phyloP scores from a whole-genome alignment of 2,888 invertebrate genomes.

The Agrochola litura region DNA sequence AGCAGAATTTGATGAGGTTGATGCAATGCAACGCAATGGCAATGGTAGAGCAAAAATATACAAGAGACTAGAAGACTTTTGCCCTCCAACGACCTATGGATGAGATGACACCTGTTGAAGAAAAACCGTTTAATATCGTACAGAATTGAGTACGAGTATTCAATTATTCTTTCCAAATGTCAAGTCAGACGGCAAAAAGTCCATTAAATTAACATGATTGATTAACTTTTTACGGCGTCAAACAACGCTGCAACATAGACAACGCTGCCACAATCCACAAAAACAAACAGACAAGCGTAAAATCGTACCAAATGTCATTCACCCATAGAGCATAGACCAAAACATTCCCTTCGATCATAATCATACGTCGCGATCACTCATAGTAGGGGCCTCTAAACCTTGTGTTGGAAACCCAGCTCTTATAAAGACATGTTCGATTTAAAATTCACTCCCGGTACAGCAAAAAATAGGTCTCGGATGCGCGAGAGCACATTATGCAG shows the following conservation, averaged over 20 bases:
- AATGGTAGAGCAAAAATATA: neutral
- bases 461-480: slow-evolving; percentile 88
- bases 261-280: slow-evolving; percentile 10
- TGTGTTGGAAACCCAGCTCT: slow-evolving; percentile 71
- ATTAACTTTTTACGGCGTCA: slow-evolving; percentile 45
- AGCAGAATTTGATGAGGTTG: slow-evolving; percentile 4
- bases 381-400: slow-evolving; percentile 71
- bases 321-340: slow-evolving; percentile 28
- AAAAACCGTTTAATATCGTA: slow-evolving; percentile 12
- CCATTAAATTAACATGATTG: slow-evolving; percentile 52
- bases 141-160: slow-evolving; percentile 21
- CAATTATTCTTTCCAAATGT: slow-evolving; percentile 47
- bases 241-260: slow-evolving; percentile 17
- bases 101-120: slow-evolving; percentile 10
- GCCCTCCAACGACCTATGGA: neutral
- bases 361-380: slow-evolving; percentile 38
- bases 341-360: slow-evolving; percentile 54
- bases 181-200: slow-evolving; percentile 34
- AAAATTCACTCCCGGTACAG: slow-evolving; percentile 85
- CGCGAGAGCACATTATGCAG: slow-evolving; percentile 85
- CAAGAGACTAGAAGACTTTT: neutral
- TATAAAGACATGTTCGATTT: slow-evolving; percentile 88
- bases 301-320: slow-evolving; percentile 41
- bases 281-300: slow-evolving; percentile 56
- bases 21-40: neutral